phyloP scores from a whole-genome alignment of 2,888 invertebrate genomes.

The Yponomeuta cagnagella region DNA sequence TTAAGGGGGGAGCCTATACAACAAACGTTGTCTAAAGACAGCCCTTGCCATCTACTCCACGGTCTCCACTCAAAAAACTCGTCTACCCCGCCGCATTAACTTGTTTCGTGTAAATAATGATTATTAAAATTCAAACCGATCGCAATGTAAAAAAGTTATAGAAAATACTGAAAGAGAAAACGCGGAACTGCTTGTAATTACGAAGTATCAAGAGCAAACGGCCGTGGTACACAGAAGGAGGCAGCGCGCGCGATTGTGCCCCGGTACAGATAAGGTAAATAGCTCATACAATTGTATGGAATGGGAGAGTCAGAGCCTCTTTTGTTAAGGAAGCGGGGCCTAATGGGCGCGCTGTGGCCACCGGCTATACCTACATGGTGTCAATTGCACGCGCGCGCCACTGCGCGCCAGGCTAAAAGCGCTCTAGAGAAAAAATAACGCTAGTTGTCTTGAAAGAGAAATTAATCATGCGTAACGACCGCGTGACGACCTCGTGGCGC shows the following conservation, averaged over 20 bases:
- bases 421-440: neutral
- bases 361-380: conserved; percentile 67
- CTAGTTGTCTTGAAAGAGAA: too few relatives aligned
- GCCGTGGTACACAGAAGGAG: conserved; percentile 36
- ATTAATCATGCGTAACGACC: too few relatives aligned
- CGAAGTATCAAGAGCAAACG: conserved; percentile 37
- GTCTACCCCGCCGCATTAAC: too few relatives aligned
- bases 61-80: too few relatives aligned
- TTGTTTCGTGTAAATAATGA: too few relatives aligned
- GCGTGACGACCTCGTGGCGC: too few relatives aligned
- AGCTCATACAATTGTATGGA: conserved; percentile 73
- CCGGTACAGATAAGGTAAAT: conserved; percentile 72
- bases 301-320: conserved; percentile 62
- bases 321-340: conserved; percentile 69
- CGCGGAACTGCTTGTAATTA: neutral
- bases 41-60: too few relatives aligned
- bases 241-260: conserved; percentile 59
- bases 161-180: neutral
- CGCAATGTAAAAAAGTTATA: too few relatives aligned
- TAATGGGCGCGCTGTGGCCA: conserved; percentile 62
- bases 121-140: too few relatives aligned
- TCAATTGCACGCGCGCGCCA: conserved; percentile 34
- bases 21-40: too few relatives aligned
- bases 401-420: neutral
- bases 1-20: too few relatives aligned